Percentiles rank a stretch among this genome's conserved stretches.
Conservation (phyloP, 2,113 vertebrate species). For the Sinocyclocheilus rhinocerous region DNA sequence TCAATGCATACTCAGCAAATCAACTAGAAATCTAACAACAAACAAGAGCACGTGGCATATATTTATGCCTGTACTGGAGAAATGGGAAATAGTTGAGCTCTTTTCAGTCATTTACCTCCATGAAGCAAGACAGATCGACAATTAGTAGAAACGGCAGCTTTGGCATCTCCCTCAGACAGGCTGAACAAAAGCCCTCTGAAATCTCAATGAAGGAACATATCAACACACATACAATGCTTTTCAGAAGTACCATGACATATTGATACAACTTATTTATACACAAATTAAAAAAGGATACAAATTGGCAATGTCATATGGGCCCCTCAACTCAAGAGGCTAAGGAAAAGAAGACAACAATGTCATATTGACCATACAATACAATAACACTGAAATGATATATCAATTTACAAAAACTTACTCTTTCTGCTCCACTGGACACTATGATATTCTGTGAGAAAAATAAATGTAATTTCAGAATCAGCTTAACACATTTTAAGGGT, state of each 20-base stretch:
- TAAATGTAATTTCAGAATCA: conserved; percentile 42
- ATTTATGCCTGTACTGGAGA: neutral
- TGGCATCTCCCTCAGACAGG: conserved; percentile 83
- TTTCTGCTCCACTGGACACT: conserved; percentile 88
- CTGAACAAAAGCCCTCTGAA: conserved; percentile 89
- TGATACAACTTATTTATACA: neutral
- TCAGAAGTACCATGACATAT: neutral
- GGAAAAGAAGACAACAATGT: conserved; percentile 37
- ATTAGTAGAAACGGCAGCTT: conserved; percentile 85
- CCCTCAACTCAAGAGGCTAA: conserved; percentile 89
- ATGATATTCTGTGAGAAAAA: conserved; percentile 81
- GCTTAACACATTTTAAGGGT: neutral
- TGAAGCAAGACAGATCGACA: conserved; percentile 85
- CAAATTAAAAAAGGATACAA: conserved; percentile 87
- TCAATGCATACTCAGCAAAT: neutral
- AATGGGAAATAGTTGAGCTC: neutral
- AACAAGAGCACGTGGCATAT: neutral
- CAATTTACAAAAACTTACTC: conserved; percentile 67
- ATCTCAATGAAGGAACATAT: conserved; percentile 71
- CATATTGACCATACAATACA: neutral
- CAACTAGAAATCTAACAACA: neutral
- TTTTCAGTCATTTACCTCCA: conserved; percentile 76
- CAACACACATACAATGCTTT: neutral
- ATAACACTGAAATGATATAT: neutral
- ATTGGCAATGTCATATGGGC: conserved; percentile 91